phyloP scores from a whole-genome alignment of 1,140 invertebrate genomes.

The Cylas formicarius region DNA sequence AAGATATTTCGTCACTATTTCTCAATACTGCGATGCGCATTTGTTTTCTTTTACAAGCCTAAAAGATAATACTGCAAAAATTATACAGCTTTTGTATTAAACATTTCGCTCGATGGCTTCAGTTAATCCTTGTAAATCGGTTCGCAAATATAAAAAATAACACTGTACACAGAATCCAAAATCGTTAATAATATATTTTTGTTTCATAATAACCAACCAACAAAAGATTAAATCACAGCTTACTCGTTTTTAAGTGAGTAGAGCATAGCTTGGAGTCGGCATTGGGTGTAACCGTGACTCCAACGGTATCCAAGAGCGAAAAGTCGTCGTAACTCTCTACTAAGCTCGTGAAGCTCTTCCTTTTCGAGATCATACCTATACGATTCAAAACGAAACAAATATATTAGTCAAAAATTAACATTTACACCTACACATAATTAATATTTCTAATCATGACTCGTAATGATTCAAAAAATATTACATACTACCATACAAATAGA shows the following conservation, averaged over 20 bases:
- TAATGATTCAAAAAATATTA: background rate
- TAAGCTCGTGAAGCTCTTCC: slow-evolving; percentile 57
- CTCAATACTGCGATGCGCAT: no score
- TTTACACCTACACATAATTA: background rate
- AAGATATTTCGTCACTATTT: no score
- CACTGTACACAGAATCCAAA: background rate
- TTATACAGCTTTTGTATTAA: no score
- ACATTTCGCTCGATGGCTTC: no score
- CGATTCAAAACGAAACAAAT: slow-evolving; percentile 12
- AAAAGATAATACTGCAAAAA: no score
- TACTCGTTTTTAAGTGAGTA: slow-evolving; percentile 55
- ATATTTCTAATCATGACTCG: background rate
- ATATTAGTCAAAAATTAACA: background rate
- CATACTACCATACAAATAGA: background rate
- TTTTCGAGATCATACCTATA: slow-evolving; percentile 56
- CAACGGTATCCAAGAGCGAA: slow-evolving; percentile 67
- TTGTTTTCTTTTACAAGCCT: no score
- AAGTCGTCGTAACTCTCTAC: slow-evolving; percentile 59
- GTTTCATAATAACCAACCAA: no score
- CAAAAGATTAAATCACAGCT: slow-evolving; percentile 27
- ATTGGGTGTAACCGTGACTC: slow-evolving; percentile 76
- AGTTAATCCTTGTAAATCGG: no score
- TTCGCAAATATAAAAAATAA: background rate
- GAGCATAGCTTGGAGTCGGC: slow-evolving; percentile 68
- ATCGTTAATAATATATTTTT: no score